Evolutionary conservation across 2,113 vertebrate genomes (phyloP), one percentile per base, ranked within the genome.

Genomic region (Isichthys henryi): DNA sequence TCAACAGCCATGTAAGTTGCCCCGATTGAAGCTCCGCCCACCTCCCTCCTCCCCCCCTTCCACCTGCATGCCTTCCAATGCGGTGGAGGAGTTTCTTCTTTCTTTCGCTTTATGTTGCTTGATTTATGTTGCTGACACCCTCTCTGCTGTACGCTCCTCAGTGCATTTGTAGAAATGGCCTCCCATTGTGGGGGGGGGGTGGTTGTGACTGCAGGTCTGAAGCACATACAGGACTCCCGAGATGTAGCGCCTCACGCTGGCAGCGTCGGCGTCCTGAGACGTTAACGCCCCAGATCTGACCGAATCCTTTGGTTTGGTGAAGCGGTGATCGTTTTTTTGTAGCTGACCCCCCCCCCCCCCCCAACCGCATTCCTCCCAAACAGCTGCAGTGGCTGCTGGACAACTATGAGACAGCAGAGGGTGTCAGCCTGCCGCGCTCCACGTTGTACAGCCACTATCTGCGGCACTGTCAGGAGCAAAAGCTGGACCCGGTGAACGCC

Each of bases 1-100:
- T 99, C 96, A 99, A 98, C 98, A 99, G 98, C 96, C 98, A 99
- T 97, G 98, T 99, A 99, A 99, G 98, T 99, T 95, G 92, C 94
- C 92, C 94, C 88, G 89, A 91, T 70, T 21, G 92, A 86, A 56
- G 92, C 91, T 39, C 39, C 39, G 1, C 39, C 39, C 39, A 39
- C 39, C 39, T 39, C 39, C 39, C 39, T 39, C 39, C 39, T 39
- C 39, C 39, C 39, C 39, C 35, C 66, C 10, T 1, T 52, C 6
- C 19, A 21, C 53, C 53, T 17, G 53, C 53, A 56, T 56, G 52
- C 46, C 46, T 46, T 46, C 46, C 39, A 39, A 39, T 2, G 2
- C 39, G 39, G 39, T 39, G 39, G 39, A 39, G 39, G 39, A 39
- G 39, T 39, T 39, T 39, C 39, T 2, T 39, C 39, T 39, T 62